Evolutionary conservation across 2,797 vertebrate genomes (phyloP), one percentile per base, ranked within the genome.

Genomic region (Lepus townsendii): DNA sequence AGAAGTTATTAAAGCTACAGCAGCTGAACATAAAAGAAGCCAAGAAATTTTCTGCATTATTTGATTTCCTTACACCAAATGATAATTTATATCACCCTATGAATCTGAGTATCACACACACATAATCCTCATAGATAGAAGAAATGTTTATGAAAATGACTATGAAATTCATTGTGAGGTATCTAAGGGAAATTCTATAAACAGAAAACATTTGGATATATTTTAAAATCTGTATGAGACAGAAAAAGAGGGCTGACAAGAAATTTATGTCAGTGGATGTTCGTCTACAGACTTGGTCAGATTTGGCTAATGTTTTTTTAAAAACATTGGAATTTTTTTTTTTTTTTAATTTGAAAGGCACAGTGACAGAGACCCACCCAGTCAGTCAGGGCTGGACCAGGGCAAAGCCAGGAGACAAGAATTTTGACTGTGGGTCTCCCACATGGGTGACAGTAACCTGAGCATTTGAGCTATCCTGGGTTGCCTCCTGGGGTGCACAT

Each of bases 1-100:
- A 98, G 97, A 98, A 98, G 96, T 97, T 97, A 97, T 97, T 96
- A 95, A 97, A 98, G 96, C 94, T 97, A 95, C 54, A 63, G 97
- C 90, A 97, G 93, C 96, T 98, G 95, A 97, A 96, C 88, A 96
- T 94, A 95, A 97, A 97, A 17, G 83, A 95, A 84, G 1, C 96
- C 96, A 97, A 94, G 83, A 97, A 94, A 97, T 96, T 97, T 88
- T 97, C 95, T 97, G 96, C 94, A 97, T 98, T 97, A 92, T 96
- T 98, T 98, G 97, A 20, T 80, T 97, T 77, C 54, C 54, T 84
- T 38, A 71, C 16, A 63, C 27, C 80, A 88, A 76, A 95, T 85
- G 32, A 93, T 63, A 90, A 80, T 82, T 93, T 88, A 63, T 84
- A 76, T 72, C 24, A 78, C 62, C 95, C 97, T 87, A 96, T 77